Percentiles rank a stretch among this genome's conserved stretches.
phyloP scores from a whole-genome alignment of 2,797 vertebrate species.

The Melanotaenia trifasciata region DNA sequence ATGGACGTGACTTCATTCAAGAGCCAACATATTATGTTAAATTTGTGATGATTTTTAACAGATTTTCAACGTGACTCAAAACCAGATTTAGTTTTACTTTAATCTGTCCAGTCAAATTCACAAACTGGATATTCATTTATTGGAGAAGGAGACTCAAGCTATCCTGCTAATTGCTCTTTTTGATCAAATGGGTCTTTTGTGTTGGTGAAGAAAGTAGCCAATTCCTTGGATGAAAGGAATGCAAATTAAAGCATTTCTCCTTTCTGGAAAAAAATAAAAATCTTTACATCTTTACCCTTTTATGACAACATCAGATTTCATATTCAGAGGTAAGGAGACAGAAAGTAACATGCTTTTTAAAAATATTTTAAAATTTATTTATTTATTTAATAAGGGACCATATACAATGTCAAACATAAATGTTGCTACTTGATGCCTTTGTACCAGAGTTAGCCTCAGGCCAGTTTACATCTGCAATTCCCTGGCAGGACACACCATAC shows the following conservation, averaged over 20 bases:
- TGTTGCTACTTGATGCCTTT: no score
- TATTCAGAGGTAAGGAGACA: slow-evolving; percentile 3
- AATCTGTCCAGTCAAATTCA: background rate
- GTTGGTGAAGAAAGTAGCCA: slow-evolving; percentile 1
- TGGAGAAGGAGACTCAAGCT: background rate
- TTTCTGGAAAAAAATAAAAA: background rate
- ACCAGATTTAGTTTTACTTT: background rate
- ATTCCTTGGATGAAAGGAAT: slow-evolving; percentile 27
- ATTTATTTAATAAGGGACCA: no score
- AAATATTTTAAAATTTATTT: no score
- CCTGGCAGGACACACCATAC: no score
- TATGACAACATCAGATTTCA: background rate
- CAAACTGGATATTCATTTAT: background rate
- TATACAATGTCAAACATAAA: no score
- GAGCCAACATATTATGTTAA: background rate
- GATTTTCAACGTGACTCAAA: background rate
- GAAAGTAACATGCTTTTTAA: background rate
- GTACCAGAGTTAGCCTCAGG: no score
- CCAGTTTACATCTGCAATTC: no score
- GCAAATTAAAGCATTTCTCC: slow-evolving; percentile 3
- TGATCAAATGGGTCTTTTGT: slow-evolving; percentile 31
- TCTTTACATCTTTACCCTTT: background rate
- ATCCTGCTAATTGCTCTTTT: background rate
- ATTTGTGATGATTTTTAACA: background rate
- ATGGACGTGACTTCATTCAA: slow-evolving; percentile 1